Conservation (phyloP, 2,797 vertebrate genomes). For the Miichthys miiuy region DNA sequence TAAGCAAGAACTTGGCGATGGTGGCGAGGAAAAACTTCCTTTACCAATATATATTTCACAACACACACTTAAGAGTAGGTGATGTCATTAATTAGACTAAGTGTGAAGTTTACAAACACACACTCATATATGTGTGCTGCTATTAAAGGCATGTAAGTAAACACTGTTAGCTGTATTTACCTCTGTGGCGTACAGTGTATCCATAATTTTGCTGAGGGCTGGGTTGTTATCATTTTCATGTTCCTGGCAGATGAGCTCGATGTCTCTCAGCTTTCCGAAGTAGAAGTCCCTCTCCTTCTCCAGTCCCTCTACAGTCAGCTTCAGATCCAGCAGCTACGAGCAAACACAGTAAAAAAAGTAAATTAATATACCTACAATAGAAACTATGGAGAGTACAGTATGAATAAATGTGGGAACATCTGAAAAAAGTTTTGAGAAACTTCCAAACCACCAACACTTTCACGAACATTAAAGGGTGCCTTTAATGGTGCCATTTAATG, state of each 20-base stretch:
- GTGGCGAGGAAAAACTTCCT: too few relatives aligned
- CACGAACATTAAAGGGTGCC: background rate
- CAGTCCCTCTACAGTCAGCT: slow-evolving; percentile 92
- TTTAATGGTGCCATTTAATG: background rate
- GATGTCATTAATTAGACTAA: too few relatives aligned
- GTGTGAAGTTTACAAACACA: too few relatives aligned
- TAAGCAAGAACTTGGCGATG: too few relatives aligned
- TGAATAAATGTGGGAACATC: background rate
- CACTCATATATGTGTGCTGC: too few relatives aligned
- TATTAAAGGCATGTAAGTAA: too few relatives aligned
- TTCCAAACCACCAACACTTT: background rate
- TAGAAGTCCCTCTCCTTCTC: slow-evolving; percentile 99
- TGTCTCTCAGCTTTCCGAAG: slow-evolving; percentile 96
- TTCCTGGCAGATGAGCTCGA: slow-evolving; percentile 97
- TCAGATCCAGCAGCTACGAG: slow-evolving; percentile 91
- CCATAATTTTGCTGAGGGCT: slow-evolving; percentile 88
- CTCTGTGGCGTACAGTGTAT: slow-evolving; percentile 96
- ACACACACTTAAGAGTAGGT: too few relatives aligned
- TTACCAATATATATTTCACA: too few relatives aligned
- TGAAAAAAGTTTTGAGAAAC: background rate
- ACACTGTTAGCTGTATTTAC: slow-evolving; percentile 69
- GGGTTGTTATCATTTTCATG: slow-evolving; percentile 88
- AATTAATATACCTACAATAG: background rate
- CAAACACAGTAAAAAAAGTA: background rate
- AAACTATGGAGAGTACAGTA: background rate